Conservation (phyloP, 2,797 vertebrate genomes). For the Melanotaenia pygmaea region DNA sequence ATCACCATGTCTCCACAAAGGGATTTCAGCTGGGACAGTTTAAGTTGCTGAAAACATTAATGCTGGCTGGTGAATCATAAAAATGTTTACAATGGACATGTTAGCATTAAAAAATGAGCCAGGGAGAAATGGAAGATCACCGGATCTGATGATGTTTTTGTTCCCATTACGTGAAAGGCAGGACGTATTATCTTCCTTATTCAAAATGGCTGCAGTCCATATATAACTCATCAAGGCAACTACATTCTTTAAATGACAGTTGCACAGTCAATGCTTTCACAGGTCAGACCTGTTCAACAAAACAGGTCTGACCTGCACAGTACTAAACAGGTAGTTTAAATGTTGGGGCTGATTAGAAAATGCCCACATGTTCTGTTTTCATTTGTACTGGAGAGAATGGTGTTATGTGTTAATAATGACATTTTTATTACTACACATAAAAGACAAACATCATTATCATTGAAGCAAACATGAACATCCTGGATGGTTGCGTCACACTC, state of each 20-base stretch:
- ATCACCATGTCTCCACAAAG: no score
- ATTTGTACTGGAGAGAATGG: not conserved
- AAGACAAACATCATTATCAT: not conserved
- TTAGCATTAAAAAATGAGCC: no score
- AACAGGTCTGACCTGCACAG: not conserved
- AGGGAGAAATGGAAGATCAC: not conserved
- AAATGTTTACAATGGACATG: no score
- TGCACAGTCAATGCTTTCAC: no score
- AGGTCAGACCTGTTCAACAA: not conserved
- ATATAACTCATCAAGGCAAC: no score
- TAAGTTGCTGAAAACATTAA: no score
- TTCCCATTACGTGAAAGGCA: not conserved
- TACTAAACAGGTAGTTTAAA: not conserved
- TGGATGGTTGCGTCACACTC: not conserved
- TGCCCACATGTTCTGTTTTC: no score
- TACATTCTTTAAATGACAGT: not conserved
- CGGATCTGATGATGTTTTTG: not conserved
- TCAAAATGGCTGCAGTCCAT: no score
- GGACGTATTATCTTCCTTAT: not conserved
- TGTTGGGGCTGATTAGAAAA: not conserved
- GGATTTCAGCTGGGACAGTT: no score
- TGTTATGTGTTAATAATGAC: not conserved
- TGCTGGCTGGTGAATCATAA: no score
- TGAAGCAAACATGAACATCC: conserved; percentile 53
- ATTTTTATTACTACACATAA: not conserved